phyloP scores from a whole-genome alignment of 1,140 invertebrate species.

The Ostrea denselamellosa region DNA sequence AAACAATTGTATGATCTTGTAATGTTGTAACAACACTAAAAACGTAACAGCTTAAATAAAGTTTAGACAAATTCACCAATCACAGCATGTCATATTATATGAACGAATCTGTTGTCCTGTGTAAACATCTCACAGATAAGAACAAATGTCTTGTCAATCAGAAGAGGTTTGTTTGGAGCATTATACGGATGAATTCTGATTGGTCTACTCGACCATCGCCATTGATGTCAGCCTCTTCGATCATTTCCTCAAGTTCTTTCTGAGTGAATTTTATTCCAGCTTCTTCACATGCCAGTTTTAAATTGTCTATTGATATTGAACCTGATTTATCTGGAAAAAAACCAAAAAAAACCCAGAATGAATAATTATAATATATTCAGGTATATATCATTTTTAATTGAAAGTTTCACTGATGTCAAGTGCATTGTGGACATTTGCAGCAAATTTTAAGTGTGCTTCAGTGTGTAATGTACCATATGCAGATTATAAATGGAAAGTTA shows the following conservation, averaged over 20 bases:
- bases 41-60: background rate
- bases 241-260: conserved; percentile 76
- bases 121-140: background rate
- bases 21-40: background rate
- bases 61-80: too few species aligned
- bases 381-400: too few species aligned
- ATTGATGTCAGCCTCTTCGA: conserved; percentile 77
- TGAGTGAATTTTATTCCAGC: conserved; percentile 74
- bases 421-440: too few species aligned
- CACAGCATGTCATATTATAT: too few species aligned
- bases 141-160: conserved; percentile 46
- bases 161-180: conserved; percentile 78
- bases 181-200: conserved; percentile 77
- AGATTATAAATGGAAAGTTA: too few species aligned
- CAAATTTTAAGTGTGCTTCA: too few species aligned
- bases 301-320: conserved; percentile 71
- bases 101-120: too few species aligned
- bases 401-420: too few species aligned
- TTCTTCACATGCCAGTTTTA: conserved; percentile 71
- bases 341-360: too few species aligned
- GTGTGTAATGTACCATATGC: too few species aligned
- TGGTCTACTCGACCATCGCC: conserved; percentile 76
- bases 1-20: background rate
- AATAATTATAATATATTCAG: too few species aligned
- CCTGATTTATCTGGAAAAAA: conserved; percentile 68